Percentiles rank a stretch among this genome's conserved stretches.
Conservation (phyloP, 2,888 invertebrate genomes). For the Villa cingulata region DNA sequence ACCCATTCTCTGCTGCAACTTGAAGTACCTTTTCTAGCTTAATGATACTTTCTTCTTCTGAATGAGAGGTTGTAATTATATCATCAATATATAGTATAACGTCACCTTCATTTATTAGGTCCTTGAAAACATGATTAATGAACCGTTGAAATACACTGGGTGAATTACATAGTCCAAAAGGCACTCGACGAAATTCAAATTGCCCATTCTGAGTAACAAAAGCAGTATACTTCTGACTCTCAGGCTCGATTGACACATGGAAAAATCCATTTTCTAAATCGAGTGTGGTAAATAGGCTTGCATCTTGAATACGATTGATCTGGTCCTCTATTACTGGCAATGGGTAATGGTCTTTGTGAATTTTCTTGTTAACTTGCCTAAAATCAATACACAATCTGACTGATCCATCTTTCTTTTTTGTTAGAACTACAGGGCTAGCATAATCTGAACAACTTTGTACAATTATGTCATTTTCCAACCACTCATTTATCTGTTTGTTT, state of each 20-base stretch:
- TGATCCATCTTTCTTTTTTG: no score
- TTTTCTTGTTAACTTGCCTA: no score
- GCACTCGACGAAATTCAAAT: conserved; percentile 12
- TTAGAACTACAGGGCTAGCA: no score
- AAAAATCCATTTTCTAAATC: no score
- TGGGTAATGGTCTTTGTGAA: no score
- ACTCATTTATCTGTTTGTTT: no score
- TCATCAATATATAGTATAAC: conserved; percentile 17
- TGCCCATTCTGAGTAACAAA: conserved; percentile 10
- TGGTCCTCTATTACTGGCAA: no score
- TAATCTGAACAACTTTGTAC: no score
- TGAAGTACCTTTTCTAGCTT: conserved; percentile 2
- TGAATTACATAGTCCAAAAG: conserved; percentile 11
- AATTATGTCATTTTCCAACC: no score
- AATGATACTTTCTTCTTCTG: neutral
- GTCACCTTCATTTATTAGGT: conserved; percentile 6
- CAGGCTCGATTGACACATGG: conserved; percentile 3
- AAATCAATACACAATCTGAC: no score
- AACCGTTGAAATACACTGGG: conserved; percentile 11
- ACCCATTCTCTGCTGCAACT: neutral
- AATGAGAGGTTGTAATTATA: conserved; percentile 1
- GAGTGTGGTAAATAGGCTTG: no score
- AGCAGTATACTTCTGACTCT: conserved; percentile 8
- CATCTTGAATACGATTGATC: neutral
- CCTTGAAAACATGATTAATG: conserved; percentile 10